Evolutionary conservation across 2,113 vertebrate genomes (phyloP).

Genomic region (Hippocampus abdominalis): DNA sequence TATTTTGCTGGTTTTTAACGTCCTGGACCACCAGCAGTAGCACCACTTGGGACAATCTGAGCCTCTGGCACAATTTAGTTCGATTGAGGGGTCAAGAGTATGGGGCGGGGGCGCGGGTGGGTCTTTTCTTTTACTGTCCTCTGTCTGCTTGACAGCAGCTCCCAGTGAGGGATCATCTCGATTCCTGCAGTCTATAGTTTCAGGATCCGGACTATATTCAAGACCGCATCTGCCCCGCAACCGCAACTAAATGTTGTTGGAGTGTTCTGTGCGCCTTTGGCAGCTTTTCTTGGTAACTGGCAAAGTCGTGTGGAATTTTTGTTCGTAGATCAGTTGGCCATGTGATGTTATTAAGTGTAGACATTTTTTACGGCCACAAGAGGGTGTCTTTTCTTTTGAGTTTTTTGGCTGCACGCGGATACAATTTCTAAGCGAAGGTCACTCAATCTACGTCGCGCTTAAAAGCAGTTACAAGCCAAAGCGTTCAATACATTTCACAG

Average conservation of each 20-base stretch:
- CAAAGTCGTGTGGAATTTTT: no score
- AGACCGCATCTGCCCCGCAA: neutral
- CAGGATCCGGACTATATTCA: neutral
- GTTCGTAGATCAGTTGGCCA: no score
- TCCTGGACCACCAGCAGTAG: slow-evolving; percentile 20
- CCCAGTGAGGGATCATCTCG: slow-evolving; percentile 33
- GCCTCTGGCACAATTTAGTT: slow-evolving; percentile 37
- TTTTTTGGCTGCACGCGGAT: no score
- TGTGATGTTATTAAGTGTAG: no score
- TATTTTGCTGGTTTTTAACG: slow-evolving; percentile 13
- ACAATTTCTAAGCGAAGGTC: no score
- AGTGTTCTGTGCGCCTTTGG: neutral
- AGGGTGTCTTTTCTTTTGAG: no score
- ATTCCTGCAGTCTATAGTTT: neutral
- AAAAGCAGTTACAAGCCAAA: no score
- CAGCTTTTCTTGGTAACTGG: no score
- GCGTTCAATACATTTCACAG: no score
- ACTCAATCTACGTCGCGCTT: no score
- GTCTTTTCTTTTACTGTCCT: slow-evolving; percentile 9
- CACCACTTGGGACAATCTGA: slow-evolving; percentile 11
- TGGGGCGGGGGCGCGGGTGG: neutral
- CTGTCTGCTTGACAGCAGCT: slow-evolving; percentile 45
- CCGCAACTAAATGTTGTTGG: neutral
- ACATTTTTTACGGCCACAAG: no score
- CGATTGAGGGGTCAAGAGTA: slow-evolving; percentile 21